Evolutionary conservation across 2,113 vertebrate genomes (phyloP).

Genomic region (Trematomus loennbergii): DNA sequence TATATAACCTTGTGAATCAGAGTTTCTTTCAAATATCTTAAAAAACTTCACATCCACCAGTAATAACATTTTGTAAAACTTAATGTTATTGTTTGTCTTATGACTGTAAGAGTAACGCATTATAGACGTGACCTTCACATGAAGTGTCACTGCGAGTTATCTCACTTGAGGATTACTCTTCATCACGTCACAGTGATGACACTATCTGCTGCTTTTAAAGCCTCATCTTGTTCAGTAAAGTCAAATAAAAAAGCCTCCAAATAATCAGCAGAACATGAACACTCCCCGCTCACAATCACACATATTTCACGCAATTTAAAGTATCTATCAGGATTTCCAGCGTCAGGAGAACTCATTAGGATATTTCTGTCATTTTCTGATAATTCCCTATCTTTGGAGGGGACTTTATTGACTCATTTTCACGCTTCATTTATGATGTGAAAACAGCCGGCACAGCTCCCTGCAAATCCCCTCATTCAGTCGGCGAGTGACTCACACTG

Average conservation of each 20-base stretch:
- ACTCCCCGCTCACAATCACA: too few relatives aligned
- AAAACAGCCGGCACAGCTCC: constrained; percentile 44
- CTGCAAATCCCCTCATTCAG: constrained; percentile 56
- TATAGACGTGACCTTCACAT: too few relatives aligned
- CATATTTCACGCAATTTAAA: constrained; percentile 30
- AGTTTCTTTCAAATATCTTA: too few relatives aligned
- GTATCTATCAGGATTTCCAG: constrained; percentile 16
- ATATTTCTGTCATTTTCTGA: constrained; percentile 20
- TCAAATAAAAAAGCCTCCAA: constrained; percentile 18
- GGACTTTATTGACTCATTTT: constrained; percentile 51
- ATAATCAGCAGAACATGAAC: constrained; percentile 14
- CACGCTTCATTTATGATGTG: constrained; percentile 52
- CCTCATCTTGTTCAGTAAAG: neutral
- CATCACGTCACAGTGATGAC: neutral
- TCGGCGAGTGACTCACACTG: constrained; percentile 40
- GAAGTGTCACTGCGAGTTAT: too few relatives aligned
- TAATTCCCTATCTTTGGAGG: constrained; percentile 20
- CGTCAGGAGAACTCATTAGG: constrained; percentile 38
- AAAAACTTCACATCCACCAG: too few relatives aligned
- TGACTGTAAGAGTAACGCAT: neutral
- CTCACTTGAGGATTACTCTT: neutral
- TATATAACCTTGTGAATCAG: too few relatives aligned
- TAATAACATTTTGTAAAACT: too few relatives aligned
- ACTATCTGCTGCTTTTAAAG: constrained; percentile 5
- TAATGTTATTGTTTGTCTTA: too few relatives aligned